Base-by-base conservation (phyloP, 2,888 invertebrate genomes). In the Acanthacorydalis orientalis region DNA sequence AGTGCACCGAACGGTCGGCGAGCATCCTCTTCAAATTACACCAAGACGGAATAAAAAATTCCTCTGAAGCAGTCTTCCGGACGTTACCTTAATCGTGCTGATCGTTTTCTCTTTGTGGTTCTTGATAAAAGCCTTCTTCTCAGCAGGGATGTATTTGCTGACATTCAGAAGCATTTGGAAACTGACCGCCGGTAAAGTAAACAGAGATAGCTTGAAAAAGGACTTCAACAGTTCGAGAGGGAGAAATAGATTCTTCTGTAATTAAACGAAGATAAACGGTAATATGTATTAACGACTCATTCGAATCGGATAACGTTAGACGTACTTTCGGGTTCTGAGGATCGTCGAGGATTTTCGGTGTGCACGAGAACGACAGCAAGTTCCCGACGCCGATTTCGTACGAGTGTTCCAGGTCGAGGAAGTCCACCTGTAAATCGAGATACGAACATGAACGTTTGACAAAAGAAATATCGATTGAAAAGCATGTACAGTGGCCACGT, bases 291-390 rank as follows among this genome's bases (percentile, higher is more conserved):
- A 12, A 7, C 31, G 1, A 16, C 15, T 9, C 12, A 44, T 11
- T 35, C n/a, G n/a, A n/a, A n/a, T n/a, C n/a, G n/a, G n/a, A n/a
- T 34, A 12, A 10, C 33, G 9, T 11, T 34, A 12, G 12, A 42
- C 33, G 51, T 57, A 73, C 74, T 61, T 73, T 72, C 1, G 70
- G 71, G 56, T 74, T 61, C 12, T 61, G 59, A 1, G 70, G 68
- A 53, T 74, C 68, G 42, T 68, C 62, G 41, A 77, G 57, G 55
- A 75, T 57, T 52, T 74, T 68, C 0, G 77, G 77, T 42, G 73
- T 64, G 48, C 73, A 72, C 50, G 70, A 64, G 63, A 77, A 68
- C 0, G 65, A 60, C 55, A 73, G 72, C 55, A 73, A 72, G 37
- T 67, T 63, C 0, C 71, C 65, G 31, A 70, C 54, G 2, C 68